Base-by-base conservation (phyloP, 2,888 invertebrate species). In the Drosophila multiciliata region DNA sequence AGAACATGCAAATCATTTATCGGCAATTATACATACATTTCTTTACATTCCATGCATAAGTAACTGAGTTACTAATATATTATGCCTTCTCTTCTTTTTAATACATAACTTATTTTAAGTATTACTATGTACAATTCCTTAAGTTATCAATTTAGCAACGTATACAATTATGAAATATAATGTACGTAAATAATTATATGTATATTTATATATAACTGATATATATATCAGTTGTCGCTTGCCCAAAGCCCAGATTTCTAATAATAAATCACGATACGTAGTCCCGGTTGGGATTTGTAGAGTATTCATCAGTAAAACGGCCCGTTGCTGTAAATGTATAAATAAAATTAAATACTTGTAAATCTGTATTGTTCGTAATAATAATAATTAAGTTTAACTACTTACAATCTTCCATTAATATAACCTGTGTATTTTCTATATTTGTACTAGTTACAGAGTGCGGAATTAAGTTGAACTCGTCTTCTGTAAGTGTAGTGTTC, bases 391-490 rank as follows among this genome's bases (percentile, higher is more conserved):
- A 23, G 17, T 5, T 4, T 52, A 17, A 61, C 26, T 71, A 89
- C 91, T 90, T 78, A 96, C 96, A 96, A 93, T 97, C 97, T 92
- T 97, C 97, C 93, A 98, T 96, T 80, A 97, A 94, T 89, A 96
- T 95, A 62, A 96, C 96, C 75, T 96, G 95, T 90, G 95, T 95
- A 74, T 95, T 94, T 82, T 95, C 95, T 45, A 95, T 94, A 82
- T 94, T 94, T 80, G 94, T 92, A 90, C 93, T 94, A 58, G 95
- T 94, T 49, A 95, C 94, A 40, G 95, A 95, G 90, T 94, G 97
- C 60, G 98, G 96, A 94, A 98, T 97, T 95, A 98, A 97, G 92
- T 96, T 97, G 94, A 99, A 98, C 94, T 99, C 98, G 92, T 98
- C 98, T 92, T 99, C 99, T 90, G 98, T 94, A 83, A 98, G 98